Evolutionary conservation across 2,797 vertebrate genomes (phyloP), one percentile per base, ranked within the genome.

Genomic region (Platalea minor): DNA sequence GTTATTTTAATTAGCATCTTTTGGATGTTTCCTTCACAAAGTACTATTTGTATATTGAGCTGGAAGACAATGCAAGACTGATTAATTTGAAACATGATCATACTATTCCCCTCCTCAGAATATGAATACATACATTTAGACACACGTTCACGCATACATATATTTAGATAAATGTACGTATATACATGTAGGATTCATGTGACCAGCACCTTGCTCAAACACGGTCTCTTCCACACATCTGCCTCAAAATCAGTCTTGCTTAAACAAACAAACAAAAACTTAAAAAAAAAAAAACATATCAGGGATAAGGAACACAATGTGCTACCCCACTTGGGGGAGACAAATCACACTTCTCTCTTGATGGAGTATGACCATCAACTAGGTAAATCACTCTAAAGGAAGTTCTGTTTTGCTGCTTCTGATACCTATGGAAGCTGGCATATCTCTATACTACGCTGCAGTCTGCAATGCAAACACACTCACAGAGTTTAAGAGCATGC

Each of bases 401-500:
- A 91, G 59, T 10, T 69, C 33, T 68, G 11, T 25, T 92, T 68
- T 51, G 73, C 68, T 95, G 78, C 61, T 83, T 86, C 82, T 65
- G 33, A 35, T n/a, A 51, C 43, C 61, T 78, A 45, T 5, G 63
- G 73, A 91, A 90, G 65, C 57, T 15, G 53, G 37, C 1, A 0
- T 37, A 10, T 37, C 81, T 69, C 46, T 91, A 10, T 1, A 29
- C 59, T 63, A 90, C 17, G 18, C 37, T 53, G 81, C 82, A 87
- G 64, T 80, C 53, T 85, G 94, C 72, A 88, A 88, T 39, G 83
- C 50, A 78, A 75, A 91, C 79, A 88, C 68, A 50, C 75, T 60
- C 74, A 81, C 7, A 19, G 67, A 83, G 88, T 45, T 96, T 75
- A 83, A 80, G 43, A 77, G 93, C 87, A 86, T 84, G 93, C 93